Evolutionary conservation across 2,113 vertebrate species (phyloP), one percentile per base, ranked within the genome.

Genomic region (Corvus hawaiiensis): DNA sequence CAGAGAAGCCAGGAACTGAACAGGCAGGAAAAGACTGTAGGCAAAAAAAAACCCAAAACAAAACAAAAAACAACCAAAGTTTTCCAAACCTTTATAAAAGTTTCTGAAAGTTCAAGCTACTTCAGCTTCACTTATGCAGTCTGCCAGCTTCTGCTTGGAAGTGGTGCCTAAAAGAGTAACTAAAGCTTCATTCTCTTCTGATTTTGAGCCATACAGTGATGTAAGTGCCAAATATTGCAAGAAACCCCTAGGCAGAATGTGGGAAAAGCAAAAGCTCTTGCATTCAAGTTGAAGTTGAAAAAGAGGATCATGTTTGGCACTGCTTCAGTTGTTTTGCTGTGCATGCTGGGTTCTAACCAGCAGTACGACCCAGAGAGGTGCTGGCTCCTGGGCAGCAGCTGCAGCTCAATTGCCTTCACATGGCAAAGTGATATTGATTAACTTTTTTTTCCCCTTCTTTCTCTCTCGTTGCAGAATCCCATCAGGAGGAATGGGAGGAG

Each of bases 401-500:
- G 46, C 8, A 73, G 44, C 49, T 8, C 41, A n/a, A 10, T 18
- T 35, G 58, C 22, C 16, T 79, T 56, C 3, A 3, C 46, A 86
- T 23, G 23, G 23, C 7, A 69, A 76, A 89, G 46, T 24, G n/a
- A 13, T 46, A 7, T 6, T 49, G 7, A 85, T 32, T 95, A 69
- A 96, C 16, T 6, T 15, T 39, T 48, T 56, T 51, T 48, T 4
- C 2, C 41, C 51, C 17, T 61, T 63, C 32, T 93, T 76, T 93
- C n/a, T 93, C 41, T 97, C 41, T 97, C 67, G 90, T 91, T 90
- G 39, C 96, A 97, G 96, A 77, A 66, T 94, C 17, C 94, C 92
- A 39, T 2, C 30, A 33, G 96, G 95, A 96, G 96, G 85, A 6
- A 46, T 41, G 14, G 93, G 90, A 80, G 73, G 94, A 27, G 94